Conservation (phyloP, 2,797 vertebrate genomes). For the Triplophysa bombifrons region DNA sequence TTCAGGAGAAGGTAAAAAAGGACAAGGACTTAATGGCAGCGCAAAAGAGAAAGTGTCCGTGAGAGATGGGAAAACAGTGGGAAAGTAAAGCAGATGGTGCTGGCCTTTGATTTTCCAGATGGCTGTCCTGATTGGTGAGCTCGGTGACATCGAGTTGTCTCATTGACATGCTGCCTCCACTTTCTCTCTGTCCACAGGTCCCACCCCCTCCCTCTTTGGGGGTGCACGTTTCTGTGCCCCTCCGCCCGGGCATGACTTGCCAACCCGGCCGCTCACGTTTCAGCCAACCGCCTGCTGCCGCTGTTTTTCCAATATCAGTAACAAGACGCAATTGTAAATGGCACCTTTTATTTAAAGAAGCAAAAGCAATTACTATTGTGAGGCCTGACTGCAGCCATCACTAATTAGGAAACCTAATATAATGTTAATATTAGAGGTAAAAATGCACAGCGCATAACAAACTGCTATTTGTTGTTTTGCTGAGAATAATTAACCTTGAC, state of each 20-base stretch:
- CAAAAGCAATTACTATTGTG: slow-evolving; percentile 61
- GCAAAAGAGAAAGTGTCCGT: slow-evolving; percentile 65
- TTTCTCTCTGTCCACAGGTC: slow-evolving; percentile 47
- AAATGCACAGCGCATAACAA: slow-evolving; percentile 51
- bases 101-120: slow-evolving; percentile 86
- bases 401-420: slow-evolving; percentile 60
- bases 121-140: slow-evolving; percentile 81
- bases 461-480: slow-evolving; percentile 40
- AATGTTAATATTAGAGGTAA: slow-evolving; percentile 57
- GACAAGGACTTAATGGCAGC: slow-evolving; percentile 40
- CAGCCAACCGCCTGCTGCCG: slow-evolving; percentile 46
- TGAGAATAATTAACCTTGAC: slow-evolving; percentile 54
- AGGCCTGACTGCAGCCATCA: slow-evolving; percentile 55
- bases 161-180: slow-evolving; percentile 82
- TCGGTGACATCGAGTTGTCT: slow-evolving; percentile 82
- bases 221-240: slow-evolving; percentile 61
- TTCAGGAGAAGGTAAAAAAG: slow-evolving; percentile 46
- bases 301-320: slow-evolving; percentile 55
- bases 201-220: slow-evolving; percentile 16
- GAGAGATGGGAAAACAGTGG: slow-evolving; percentile 74
- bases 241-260: slow-evolving; percentile 52
- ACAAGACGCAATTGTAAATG: slow-evolving; percentile 61
- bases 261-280: slow-evolving; percentile 48
- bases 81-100: slow-evolving; percentile 82
- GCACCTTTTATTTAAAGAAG: slow-evolving; percentile 62